Conservation (phyloP, 2,113 vertebrate genomes). For the Dolichotis patagonum region DNA sequence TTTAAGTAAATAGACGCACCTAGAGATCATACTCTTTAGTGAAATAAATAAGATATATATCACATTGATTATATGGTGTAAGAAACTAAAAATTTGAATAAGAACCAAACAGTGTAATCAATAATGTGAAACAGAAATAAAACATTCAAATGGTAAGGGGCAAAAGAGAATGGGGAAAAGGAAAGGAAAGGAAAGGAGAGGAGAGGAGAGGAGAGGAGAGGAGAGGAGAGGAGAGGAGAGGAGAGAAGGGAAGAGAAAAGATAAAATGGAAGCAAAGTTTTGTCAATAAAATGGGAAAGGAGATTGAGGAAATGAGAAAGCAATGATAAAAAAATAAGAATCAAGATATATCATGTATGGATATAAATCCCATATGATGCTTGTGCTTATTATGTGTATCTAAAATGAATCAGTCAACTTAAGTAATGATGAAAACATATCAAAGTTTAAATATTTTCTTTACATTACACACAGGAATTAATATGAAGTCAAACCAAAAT, state of each 20-base stretch:
- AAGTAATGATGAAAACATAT: not conserved
- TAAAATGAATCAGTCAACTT: no score
- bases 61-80: not conserved
- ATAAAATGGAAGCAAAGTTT: not conserved
- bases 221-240: no score
- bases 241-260: no score
- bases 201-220: no score
- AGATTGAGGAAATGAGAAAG: not conserved
- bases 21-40: not conserved
- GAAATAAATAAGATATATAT: not conserved
- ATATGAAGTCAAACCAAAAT: not conserved
- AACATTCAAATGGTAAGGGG: not conserved
- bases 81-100: not conserved
- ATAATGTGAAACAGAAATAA: not conserved
- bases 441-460: not conserved
- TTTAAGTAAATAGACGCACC: not conserved
- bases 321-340: no score
- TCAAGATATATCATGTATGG: no score
- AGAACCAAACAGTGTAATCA: not conserved
- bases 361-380: no score
- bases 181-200: not conserved
- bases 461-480: not conserved
- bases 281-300: not conserved
- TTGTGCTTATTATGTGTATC: not conserved
- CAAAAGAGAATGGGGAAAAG: accelerated